Base-by-base conservation (phyloP, 2,797 vertebrate genomes). In the Channallabes apus region DNA sequence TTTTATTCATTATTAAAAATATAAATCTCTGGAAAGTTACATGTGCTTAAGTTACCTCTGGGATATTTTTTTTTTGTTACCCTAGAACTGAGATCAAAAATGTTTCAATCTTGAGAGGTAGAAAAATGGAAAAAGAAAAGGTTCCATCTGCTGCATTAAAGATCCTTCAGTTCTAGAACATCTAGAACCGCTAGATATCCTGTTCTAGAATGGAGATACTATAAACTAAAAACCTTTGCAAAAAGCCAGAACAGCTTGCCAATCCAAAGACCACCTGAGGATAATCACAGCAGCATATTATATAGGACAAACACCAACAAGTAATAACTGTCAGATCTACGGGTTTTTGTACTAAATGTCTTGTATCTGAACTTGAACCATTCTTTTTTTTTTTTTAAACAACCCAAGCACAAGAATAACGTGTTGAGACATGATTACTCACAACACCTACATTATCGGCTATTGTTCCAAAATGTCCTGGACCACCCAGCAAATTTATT, bases 1-100 rank as follows among this genome's bases (percentile, higher is more conserved):
- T 65, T 65, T 64, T 80, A 64, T 64, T 64, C 78, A 80, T 65
- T 65, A 80, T 27, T 54, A 67, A 64, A 54, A 51, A 11, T 64
- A 62, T 41, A 24, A 62, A 64, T 65, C 61, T 51, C 15, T 65
- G 9, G 78, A 64, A 64, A 22, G 75, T 59, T 61, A 38, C 12
- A 24, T 35, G 0, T 2, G 14, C 20, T 8, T 6, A 17, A 78
- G 38, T 59, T 24, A 59, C 20, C 54, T 14, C 56, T 6, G 35
- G 29, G 54, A 54, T 59, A 59, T 77, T 9, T 38, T 38, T 61
- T 41, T 64, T 38, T 38, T 61, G n/a, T 64, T 79, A 62, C 46
- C 14, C 35, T 41, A 79, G 59, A 62, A 4, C 1, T 62, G 38
- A 61, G 24, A 29, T 27, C 17, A 58, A 27, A 77, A 62, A 27